Conservation (phyloP, 2,113 vertebrate species). For the Coptodon rendalli region DNA sequence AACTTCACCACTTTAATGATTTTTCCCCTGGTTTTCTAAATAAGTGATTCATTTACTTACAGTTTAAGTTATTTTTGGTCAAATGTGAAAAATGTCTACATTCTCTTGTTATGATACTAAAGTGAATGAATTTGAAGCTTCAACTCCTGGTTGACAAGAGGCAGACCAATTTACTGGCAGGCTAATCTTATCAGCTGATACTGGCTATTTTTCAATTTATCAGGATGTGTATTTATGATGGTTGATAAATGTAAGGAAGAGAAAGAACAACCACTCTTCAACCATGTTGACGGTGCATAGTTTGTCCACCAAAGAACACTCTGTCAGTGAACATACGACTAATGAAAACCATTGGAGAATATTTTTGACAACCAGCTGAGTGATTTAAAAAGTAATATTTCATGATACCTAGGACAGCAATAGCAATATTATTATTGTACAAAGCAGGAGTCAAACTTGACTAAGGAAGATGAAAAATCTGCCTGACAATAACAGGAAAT, state of each 20-base stretch:
- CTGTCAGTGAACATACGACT: not conserved
- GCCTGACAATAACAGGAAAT: not conserved
- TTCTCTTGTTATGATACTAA: not conserved
- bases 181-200: not conserved
- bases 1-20: not conserved
- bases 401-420: not conserved
- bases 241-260: not conserved
- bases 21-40: not conserved
- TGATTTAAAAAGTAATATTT: not conserved
- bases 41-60: not conserved
- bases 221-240: not conserved
- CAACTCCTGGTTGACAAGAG: not conserved
- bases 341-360: not conserved
- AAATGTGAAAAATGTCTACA: not conserved
- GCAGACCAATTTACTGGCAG: not conserved
- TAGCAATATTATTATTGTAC: not conserved
- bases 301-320: not conserved
- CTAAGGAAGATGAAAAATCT: not conserved
- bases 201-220: not conserved
- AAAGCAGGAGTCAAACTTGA: not conserved
- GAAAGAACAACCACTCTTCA: not conserved
- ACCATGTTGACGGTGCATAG: not conserved
- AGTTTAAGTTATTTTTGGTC: not conserved
- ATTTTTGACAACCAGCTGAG: not conserved
- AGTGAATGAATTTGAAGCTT: not conserved